Evolutionary conservation across 2,113 vertebrate species (phyloP).

Genomic region (Alethe diademata): DNA sequence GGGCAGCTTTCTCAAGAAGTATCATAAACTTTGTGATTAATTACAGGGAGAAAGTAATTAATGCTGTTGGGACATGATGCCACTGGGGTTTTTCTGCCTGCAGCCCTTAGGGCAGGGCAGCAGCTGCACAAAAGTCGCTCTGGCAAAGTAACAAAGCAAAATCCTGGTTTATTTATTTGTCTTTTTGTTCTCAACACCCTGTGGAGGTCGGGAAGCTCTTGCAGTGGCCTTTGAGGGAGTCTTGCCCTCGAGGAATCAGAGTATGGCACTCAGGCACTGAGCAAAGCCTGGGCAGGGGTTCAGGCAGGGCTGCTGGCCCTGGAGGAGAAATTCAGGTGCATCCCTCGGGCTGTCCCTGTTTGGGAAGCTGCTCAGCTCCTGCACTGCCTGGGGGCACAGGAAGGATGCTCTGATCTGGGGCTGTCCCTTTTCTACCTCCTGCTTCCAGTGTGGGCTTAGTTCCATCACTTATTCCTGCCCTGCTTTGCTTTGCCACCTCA

Average conservation of each 20-base stretch:
- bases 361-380: background rate
- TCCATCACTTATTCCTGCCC: background rate
- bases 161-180: background rate
- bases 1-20: background rate
- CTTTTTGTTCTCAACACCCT: background rate
- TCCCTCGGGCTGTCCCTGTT: background rate
- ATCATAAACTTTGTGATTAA: background rate
- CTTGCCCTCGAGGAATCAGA: background rate
- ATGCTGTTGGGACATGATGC: accelerated
- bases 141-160: background rate
- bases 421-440: background rate
- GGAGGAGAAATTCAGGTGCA: background rate
- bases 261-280: accelerated
- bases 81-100: accelerated
- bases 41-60: background rate
- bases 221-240: background rate
- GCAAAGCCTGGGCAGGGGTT: background rate
- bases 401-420: background rate
- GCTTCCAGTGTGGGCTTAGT: background rate
- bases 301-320: background rate
- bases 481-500: background rate
- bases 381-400: background rate
- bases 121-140: background rate
- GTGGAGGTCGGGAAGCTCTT: background rate
- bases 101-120: background rate